Evolutionary conservation across 2,113 vertebrate species (phyloP), one percentile per base, ranked within the genome.

Genomic region (Tretioscincus oriximinensis): DNA sequence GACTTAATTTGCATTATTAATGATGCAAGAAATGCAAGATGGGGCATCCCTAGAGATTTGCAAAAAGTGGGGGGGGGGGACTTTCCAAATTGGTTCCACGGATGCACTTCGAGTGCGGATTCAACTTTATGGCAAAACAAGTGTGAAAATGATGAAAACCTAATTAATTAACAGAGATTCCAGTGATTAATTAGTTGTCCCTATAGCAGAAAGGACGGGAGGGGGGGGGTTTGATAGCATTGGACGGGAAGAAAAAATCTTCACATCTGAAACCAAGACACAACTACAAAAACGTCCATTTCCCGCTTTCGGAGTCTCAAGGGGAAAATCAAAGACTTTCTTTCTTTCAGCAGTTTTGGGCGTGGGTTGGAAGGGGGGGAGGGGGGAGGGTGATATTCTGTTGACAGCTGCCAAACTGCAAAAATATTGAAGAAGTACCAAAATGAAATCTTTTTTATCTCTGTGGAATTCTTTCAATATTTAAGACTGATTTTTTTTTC

Each of bases 391-490:
- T 92, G 86, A 92, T 93, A 93, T 93, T 95, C 93, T 94, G 90
- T 89, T 95, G 93, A 95, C 92, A 94, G 92, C 91, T 94, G 91
- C 85, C 92, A 93, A 93, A 94, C 89, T 93, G 88, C 87, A 93
- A 90, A 92, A 90, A 88, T 87, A 89, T 78, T 75, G 84, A 91
- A 88, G 80, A 87, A 87, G 80, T 78, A 88, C 77, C 83, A 82
- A 88, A 90, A 58, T 70, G 71, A 88, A 93, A 90, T 86, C 5
- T 64, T 92, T 41, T 89, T 93, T 88, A 91, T 92, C 85, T 84
- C 77, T 85, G 35, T 79, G 81, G 91, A 80, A 91, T 83, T 88
- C 83, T 88, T 82, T 88, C 60, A 66, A 60, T 86, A 70, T 88
- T 88, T 87, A 81, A 31, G 73, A 68, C 81, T 41, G 47, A 88